Conservation (phyloP, 2,797 vertebrate genomes). For the Micromesistius poutassou region DNA sequence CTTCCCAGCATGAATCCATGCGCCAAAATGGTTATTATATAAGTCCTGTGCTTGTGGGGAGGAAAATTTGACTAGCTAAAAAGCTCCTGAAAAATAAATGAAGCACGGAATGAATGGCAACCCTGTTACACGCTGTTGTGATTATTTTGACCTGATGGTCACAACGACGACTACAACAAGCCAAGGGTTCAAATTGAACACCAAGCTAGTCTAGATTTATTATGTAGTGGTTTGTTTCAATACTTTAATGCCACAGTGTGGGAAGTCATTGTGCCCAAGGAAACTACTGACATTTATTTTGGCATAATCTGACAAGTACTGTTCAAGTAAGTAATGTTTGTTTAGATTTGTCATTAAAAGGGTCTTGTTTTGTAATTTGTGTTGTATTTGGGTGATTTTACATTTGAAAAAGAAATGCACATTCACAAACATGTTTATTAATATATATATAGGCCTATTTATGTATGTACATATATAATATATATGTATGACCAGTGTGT, state of each 20-base stretch:
- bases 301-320: conserved; percentile 12
- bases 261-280: conserved; percentile 37
- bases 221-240: background rate
- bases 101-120: background rate
- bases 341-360: conserved; percentile 45
- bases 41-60: conserved; percentile 16
- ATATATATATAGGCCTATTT: too few relatives aligned
- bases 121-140: background rate
- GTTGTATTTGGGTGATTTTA: background rate
- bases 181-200: background rate
- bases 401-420: background rate
- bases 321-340: background rate
- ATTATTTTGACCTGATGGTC: background rate
- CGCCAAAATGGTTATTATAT: conserved; percentile 38
- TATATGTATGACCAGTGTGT: background rate
- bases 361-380: conserved; percentile 38
- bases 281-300: conserved; percentile 32
- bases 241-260: conserved; percentile 19
- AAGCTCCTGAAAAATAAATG: background rate
- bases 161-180: background rate
- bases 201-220: background rate
- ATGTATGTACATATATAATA: background rate
- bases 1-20: conserved; percentile 19
- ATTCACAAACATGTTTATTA: background rate
- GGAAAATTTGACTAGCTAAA: conserved; percentile 6